Conservation (phyloP, 2,797 vertebrate species). For the Megalops cyprinoides region DNA sequence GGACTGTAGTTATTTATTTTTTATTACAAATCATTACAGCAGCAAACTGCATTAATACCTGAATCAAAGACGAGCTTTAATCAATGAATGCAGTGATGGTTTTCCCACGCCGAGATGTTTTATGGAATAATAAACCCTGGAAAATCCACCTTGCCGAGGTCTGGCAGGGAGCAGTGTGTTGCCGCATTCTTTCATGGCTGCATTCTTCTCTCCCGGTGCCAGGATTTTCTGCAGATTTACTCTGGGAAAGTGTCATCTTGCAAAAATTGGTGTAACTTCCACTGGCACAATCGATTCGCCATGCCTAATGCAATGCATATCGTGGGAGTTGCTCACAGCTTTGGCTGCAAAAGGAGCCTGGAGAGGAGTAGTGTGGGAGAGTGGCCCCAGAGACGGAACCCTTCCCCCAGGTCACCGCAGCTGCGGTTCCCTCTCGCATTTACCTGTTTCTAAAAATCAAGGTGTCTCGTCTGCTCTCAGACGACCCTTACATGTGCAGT, state of each 20-base stretch:
- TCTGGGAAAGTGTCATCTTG: conserved; percentile 81
- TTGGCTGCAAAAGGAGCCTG: conserved; percentile 59
- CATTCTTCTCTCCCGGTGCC: conserved; percentile 67
- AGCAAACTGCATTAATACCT: background rate
- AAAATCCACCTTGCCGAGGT: conserved; percentile 70
- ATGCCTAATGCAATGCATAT: conserved; percentile 68
- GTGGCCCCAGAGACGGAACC: background rate
- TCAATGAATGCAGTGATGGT: background rate
- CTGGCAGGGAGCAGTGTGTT: conserved; percentile 59
- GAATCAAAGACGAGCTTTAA: background rate
- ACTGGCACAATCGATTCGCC: conserved; percentile 83
- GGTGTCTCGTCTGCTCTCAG: conserved; percentile 1
- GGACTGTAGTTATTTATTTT: background rate
- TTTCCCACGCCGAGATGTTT: background rate
- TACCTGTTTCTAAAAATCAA: background rate
- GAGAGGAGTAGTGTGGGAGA: conserved; percentile 50
- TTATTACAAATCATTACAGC: background rate
- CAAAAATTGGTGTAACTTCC: conserved; percentile 83
- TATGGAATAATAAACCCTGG: conserved; percentile 55
- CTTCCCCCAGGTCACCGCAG: background rate
- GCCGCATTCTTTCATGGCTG: conserved; percentile 71
- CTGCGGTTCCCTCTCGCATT: no score
- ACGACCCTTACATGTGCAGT: conserved; percentile 32
- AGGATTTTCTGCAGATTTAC: conserved; percentile 81
- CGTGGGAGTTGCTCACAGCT: conserved; percentile 56